Evolutionary conservation across 2,888 invertebrate genomes (phyloP).

Genomic region (Conops quadrifasciatus): DNA sequence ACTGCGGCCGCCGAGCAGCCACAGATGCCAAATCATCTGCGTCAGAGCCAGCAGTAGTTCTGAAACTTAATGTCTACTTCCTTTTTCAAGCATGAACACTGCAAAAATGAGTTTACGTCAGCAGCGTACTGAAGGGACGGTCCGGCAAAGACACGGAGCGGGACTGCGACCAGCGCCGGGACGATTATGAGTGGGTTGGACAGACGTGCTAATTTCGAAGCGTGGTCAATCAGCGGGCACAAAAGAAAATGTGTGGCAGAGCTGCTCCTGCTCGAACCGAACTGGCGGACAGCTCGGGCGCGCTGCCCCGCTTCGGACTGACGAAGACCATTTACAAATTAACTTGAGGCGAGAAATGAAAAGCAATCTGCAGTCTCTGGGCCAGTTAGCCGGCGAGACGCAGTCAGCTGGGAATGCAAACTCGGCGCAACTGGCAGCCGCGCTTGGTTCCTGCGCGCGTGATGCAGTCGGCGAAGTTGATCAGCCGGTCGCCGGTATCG

Average conservation of each 20-base stretch:
- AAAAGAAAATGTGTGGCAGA: constrained; percentile 24
- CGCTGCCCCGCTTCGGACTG: neutral
- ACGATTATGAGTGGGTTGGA: neutral
- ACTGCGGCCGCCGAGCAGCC: constrained; percentile 8
- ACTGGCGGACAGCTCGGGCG: neutral
- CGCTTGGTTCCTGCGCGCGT: neutral
- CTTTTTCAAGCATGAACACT: constrained; percentile 22
- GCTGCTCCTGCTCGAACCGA: neutral
- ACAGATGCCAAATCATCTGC: constrained; percentile 11
- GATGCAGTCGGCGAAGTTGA: neutral
- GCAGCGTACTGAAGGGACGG: neutral
- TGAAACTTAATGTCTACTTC: constrained; percentile 35
- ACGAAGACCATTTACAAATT: constrained; percentile 54
- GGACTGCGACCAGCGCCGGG: neutral
- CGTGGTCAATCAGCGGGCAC: constrained; percentile 55
- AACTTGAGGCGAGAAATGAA: constrained; percentile 53
- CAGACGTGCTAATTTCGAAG: constrained; percentile 53
- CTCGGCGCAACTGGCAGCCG: constrained; percentile 7
- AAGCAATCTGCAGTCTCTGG: constrained; percentile 26
- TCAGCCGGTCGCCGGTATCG: constrained; percentile 1
- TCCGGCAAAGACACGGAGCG: neutral
- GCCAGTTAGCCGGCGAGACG: neutral
- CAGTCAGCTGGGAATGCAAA: neutral
- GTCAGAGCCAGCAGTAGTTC: constrained; percentile 26
- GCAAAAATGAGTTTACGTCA: neutral